phyloP scores from a whole-genome alignment of 2,888 invertebrate genomes.

The Acleris emargana region DNA sequence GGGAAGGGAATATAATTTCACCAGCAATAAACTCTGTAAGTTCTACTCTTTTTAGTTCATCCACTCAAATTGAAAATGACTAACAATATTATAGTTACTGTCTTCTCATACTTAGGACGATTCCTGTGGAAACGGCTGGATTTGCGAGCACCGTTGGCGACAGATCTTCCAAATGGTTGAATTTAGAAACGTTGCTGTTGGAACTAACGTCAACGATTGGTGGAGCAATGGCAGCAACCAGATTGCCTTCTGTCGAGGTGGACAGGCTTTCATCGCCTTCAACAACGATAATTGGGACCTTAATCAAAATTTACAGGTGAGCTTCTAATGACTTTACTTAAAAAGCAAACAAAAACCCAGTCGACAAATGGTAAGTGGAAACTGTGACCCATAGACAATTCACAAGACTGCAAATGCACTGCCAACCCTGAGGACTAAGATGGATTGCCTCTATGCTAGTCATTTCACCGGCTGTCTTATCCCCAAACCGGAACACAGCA shows the following conservation, averaged over 20 bases:
- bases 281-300: conserved; percentile 82
- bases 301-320: conserved; percentile 77
- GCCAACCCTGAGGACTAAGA: too few relatives aligned
- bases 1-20: conserved; percentile 83
- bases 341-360: too few relatives aligned
- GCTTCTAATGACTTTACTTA: neutral
- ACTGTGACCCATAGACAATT: too few relatives aligned
- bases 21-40: conserved; percentile 85
- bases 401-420: neutral
- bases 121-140: conserved; percentile 87
- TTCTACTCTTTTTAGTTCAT: conserved; percentile 17
- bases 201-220: conserved; percentile 84
- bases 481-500: too few relatives aligned
- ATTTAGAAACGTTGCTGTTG: conserved; percentile 87
- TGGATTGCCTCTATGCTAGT: too few relatives aligned
- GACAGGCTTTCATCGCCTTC: conserved; percentile 84
- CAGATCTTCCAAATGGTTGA: conserved; percentile 89
- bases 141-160: conserved; percentile 91
- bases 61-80: neutral
- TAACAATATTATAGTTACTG: neutral
- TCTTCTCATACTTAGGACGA: conserved; percentile 53
- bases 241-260: conserved; percentile 87
- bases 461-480: neutral
- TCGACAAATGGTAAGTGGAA: too few relatives aligned
- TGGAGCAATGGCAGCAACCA: conserved; percentile 90